Conservation (phyloP, 2,888 invertebrate species). For the Dusona sp. region DNA sequence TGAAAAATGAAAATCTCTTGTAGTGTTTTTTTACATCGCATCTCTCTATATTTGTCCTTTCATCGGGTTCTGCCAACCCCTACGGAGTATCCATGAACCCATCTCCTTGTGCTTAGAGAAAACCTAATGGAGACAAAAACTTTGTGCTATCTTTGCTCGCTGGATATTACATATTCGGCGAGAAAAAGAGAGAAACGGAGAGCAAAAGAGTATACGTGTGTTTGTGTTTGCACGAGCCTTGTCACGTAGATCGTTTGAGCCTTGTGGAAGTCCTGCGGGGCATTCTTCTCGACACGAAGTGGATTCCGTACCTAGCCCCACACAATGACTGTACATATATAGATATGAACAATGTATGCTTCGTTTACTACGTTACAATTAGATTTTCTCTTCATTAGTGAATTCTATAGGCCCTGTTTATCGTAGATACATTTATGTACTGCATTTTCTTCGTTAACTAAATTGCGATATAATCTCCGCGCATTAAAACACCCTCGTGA, state of each 20-base stretch:
- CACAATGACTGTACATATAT: background rate
- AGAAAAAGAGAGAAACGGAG: constrained; percentile 26
- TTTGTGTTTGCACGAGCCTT: constrained; percentile 58
- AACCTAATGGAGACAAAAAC: constrained; percentile 52
- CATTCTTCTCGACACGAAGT: constrained; percentile 7
- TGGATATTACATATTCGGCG: constrained; percentile 23
- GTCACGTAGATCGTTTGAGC: constrained; percentile 67
- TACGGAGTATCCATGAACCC: constrained; percentile 52
- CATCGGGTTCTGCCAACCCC: constrained; percentile 3
- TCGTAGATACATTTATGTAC: background rate
- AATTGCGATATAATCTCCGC: constrained; percentile 4
- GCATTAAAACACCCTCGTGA: background rate
- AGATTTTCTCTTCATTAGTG: constrained; percentile 28
- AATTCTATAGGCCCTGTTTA: constrained; percentile 6
- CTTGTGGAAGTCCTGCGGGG: constrained; percentile 57
- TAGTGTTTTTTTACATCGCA: constrained; percentile 12
- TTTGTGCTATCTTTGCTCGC: constrained; percentile 29
- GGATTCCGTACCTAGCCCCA: background rate
- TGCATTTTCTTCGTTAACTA: constrained; percentile 12
- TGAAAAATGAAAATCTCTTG: constrained; percentile 11
- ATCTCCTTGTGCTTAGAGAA: constrained; percentile 2
- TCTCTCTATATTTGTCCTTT: constrained; percentile 15
- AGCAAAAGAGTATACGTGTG: background rate
- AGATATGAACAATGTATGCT: background rate
- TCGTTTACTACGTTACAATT: constrained; percentile 5